phyloP scores from a whole-genome alignment of 1,140 invertebrate genomes.

The Onthophagus taurus region DNA sequence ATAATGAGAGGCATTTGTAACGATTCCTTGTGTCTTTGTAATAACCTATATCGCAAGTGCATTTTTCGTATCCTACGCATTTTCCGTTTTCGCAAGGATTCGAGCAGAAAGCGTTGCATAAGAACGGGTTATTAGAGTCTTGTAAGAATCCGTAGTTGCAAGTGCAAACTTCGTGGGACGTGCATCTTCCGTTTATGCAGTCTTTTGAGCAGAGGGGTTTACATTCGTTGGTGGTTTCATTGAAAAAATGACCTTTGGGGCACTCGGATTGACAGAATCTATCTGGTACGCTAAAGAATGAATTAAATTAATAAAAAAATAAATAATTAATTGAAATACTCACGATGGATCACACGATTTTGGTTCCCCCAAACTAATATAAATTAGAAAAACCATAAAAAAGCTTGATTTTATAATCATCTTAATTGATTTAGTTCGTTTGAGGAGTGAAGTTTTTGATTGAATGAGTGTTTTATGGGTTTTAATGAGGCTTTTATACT shows the following conservation, averaged over 20 bases:
- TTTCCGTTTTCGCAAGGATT: slow-evolving; percentile 36
- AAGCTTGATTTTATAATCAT: no score
- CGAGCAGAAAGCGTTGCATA: slow-evolving; percentile 38
- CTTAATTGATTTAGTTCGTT: no score
- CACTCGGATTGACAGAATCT: slow-evolving; percentile 16
- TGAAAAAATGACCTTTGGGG: no score
- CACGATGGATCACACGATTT: no score
- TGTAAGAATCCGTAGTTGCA: slow-evolving; percentile 37
- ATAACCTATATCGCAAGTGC: slow-evolving; percentile 32
- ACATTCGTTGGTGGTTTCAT: no score
- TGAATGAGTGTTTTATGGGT: no score
- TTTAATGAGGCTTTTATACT: no score
- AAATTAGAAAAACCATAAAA: no score
- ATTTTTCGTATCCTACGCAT: slow-evolving; percentile 39
- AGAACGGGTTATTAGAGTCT: slow-evolving; percentile 6
- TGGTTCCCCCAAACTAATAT: no score
- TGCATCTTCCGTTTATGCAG: slow-evolving; percentile 41
- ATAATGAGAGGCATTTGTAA: slow-evolving; percentile 42
- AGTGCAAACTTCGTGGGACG: slow-evolving; percentile 32
- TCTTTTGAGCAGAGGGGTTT: slow-evolving; percentile 44
- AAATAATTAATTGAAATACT: no score
- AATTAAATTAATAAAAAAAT: slow-evolving; percentile 23
- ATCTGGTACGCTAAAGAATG: slow-evolving; percentile 26
- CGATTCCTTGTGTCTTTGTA: background rate
- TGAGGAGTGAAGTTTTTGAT: no score